Conservation (phyloP, 2,797 vertebrate species). For the Pseudochirops corinnae region DNA sequence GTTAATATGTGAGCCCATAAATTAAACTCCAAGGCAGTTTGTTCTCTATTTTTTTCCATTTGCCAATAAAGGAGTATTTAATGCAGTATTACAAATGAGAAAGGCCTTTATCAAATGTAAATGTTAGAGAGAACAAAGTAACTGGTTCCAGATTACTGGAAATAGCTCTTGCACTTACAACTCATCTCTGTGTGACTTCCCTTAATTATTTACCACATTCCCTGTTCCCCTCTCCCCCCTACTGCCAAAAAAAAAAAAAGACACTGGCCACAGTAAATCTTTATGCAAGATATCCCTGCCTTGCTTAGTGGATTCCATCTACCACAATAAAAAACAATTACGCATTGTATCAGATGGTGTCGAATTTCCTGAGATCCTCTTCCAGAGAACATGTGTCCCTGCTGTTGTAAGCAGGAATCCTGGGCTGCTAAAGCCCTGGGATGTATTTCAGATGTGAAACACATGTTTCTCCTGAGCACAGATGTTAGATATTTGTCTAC, state of each 20-base stretch:
- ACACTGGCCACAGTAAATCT: neutral
- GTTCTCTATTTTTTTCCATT: constrained; percentile 14
- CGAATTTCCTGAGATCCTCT: constrained; percentile 54
- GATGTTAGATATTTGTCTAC: constrained; percentile 17
- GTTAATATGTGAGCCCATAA: constrained; percentile 47
- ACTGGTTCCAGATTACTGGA: constrained; percentile 51
- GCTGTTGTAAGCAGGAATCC: constrained; percentile 25
- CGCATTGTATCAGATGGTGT: constrained; percentile 38
- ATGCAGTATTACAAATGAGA: constrained; percentile 36
- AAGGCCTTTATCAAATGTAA: constrained; percentile 45
- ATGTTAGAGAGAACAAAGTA: constrained; percentile 49
- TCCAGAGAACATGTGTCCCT: constrained; percentile 44
- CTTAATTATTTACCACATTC: constrained; percentile 37
- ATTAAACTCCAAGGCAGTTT: constrained; percentile 22
- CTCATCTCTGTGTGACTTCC: constrained; percentile 68
- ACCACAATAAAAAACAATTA: constrained; percentile 62
- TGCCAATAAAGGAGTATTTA: constrained; percentile 61
- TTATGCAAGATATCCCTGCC: constrained; percentile 5
- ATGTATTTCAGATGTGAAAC: constrained; percentile 56
- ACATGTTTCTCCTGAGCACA: constrained; percentile 18
- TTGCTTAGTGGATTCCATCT: constrained; percentile 58
- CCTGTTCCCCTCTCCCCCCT: constrained; percentile 1
- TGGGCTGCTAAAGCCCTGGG: constrained; percentile 45
- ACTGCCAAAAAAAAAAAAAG: constrained; percentile 3
- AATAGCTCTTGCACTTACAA: constrained; percentile 56